Conservation (phyloP, 2,888 invertebrate species). For the Sylvicola fuscatus region DNA sequence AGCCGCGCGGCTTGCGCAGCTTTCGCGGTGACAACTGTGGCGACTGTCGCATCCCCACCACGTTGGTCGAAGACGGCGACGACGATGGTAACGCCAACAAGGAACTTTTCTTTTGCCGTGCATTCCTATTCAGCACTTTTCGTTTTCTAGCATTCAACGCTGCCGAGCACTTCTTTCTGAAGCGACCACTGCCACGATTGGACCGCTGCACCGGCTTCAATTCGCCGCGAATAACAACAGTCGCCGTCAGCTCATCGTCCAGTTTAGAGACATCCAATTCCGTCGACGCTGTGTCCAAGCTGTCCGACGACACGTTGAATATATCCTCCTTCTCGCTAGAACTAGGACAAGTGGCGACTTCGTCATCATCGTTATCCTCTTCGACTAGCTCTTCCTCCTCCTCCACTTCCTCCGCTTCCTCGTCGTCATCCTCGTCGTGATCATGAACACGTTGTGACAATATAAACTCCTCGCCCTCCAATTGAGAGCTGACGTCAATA, state of each 20-base stretch:
- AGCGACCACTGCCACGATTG: too few relatives aligned
- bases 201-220: too few relatives aligned
- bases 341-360: neutral
- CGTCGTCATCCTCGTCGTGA: neutral
- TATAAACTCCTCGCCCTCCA: neutral
- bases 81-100: too few relatives aligned
- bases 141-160: too few relatives aligned
- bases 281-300: conserved; percentile 15
- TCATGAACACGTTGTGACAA: neutral
- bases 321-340: conserved; percentile 24
- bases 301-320: conserved; percentile 24
- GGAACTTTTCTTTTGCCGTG: too few relatives aligned
- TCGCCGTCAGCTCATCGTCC: neutral
- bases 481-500: too few relatives aligned
- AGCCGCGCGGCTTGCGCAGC: conserved; percentile 9
- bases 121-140: too few relatives aligned
- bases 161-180: too few relatives aligned
- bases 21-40: conserved; percentile 7
- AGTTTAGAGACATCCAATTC: neutral
- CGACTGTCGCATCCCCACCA: neutral
- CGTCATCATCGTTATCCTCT: neutral
- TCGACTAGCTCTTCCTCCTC: neutral
- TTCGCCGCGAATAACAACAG: neutral
- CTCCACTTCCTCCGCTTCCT: neutral
- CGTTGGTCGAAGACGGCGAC: neutral